phyloP scores from a whole-genome alignment of 2,797 vertebrate species.

The Cheirogaleus major region DNA sequence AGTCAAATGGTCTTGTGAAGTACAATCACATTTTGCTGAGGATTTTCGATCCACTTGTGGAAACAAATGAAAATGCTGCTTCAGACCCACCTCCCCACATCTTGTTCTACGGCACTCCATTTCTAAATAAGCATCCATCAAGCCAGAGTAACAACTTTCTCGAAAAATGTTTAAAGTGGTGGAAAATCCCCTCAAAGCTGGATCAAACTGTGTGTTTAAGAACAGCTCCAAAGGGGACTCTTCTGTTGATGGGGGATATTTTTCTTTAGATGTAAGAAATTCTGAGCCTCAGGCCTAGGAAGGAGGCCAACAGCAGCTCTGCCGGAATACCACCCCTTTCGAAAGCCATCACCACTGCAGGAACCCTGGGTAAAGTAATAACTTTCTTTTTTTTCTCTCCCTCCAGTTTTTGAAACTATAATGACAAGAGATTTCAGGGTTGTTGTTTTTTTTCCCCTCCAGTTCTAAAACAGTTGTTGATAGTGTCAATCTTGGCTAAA shows the following conservation, averaged over 20 bases:
- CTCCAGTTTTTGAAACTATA: conserved; percentile 36
- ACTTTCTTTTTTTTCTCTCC: background rate
- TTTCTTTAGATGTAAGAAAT: conserved; percentile 72
- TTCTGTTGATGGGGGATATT: conserved; percentile 57
- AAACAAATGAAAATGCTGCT: conserved; percentile 54
- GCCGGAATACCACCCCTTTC: conserved; percentile 15
- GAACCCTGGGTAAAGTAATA: conserved; percentile 76
- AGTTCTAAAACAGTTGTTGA: background rate
- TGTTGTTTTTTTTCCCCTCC: background rate
- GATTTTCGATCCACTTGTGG: conserved; percentile 57
- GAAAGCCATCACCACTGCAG: conserved; percentile 31
- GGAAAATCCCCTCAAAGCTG: conserved; percentile 59
- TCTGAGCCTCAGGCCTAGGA: conserved; percentile 70
- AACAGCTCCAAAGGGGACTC: conserved; percentile 57
- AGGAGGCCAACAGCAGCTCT: conserved; percentile 46
- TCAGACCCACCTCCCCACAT: background rate
- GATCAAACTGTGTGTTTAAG: conserved; percentile 45
- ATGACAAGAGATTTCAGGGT: background rate
- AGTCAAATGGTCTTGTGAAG: background rate
- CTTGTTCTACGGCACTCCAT: background rate
- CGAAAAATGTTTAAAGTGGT: conserved; percentile 49
- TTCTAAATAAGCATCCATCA: conserved; percentile 21
- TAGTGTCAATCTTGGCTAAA: background rate
- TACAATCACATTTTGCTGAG: conserved; percentile 18
- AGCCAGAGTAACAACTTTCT: conserved; percentile 26